Evolutionary conservation across 1,140 invertebrate genomes (phyloP).

Genomic region (Drosophila biarmipes): DNA sequence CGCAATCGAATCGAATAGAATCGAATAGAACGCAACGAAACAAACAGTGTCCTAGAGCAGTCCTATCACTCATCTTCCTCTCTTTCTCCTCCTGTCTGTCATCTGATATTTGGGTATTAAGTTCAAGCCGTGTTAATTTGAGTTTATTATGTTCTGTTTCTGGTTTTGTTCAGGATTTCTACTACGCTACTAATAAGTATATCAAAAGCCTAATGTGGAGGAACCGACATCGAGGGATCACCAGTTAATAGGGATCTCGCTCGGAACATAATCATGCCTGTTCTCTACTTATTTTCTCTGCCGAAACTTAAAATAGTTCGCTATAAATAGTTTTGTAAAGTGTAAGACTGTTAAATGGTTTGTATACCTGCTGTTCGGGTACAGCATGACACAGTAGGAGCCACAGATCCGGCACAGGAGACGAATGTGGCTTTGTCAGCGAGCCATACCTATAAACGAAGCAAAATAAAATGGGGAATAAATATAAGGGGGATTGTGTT

Average conservation of each 20-base stretch:
- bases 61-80: constrained; percentile 3
- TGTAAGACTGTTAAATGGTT: constrained; percentile 67
- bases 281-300: constrained; percentile 47
- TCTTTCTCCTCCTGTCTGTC: constrained; percentile 28
- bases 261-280: constrained; percentile 40
- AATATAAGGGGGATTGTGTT: no score
- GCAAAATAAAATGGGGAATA: neutral
- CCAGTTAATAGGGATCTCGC: neutral
- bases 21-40: constrained; percentile 31
- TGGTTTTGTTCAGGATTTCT: constrained; percentile 42
- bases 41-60: constrained; percentile 20
- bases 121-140: constrained; percentile 32
- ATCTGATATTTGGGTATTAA: constrained; percentile 16
- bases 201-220: constrained; percentile 42
- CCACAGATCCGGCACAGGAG: constrained; percentile 19
- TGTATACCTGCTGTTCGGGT: constrained; percentile 80
- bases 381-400: constrained; percentile 63
- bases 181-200: constrained; percentile 43
- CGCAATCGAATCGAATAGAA: constrained; percentile 19
- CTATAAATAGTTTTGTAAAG: constrained; percentile 67
- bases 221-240: constrained; percentile 33
- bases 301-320: constrained; percentile 75
- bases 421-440: constrained; percentile 47
- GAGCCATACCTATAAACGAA: constrained; percentile 29
- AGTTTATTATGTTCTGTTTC: constrained; percentile 45